Evolutionary conservation across 1,140 invertebrate species (phyloP), one percentile per base, ranked within the genome.

Genomic region (Drosophila burlai): DNA sequence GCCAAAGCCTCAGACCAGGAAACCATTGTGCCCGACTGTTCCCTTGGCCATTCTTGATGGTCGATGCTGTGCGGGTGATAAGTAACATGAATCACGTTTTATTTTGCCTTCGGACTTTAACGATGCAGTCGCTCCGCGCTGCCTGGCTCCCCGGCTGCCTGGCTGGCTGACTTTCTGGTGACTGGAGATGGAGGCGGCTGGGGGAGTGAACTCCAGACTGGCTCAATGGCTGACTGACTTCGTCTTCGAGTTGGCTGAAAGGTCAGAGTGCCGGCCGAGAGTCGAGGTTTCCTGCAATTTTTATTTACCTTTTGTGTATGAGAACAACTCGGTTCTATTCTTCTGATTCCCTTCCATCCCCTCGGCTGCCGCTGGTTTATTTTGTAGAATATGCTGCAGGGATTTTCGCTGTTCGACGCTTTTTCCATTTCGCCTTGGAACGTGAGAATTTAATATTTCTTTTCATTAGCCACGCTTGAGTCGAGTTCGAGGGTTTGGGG

Each of bases 381-480:
- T 43, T 83, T 80, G 69, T 45, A 16, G 61, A 64, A 54, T 50
- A 49, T 43, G 58, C 64, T 43, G 55, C 72, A 61, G 58, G 61
- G 71, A 63, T 50, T 65, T 74, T 60, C 67, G 42, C 49, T 68
- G 46, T 38, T 72, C 31, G 54, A 50, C 45, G 60, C 43, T 64
- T 61, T 63, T 61, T 68, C 62, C 58, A 63, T 66, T 66, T 79
- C 36, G 69, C 57, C 68, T 78, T 72, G 74, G 82, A 89, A 89
- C 85, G 85, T 89, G 85, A 89, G 85, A 89, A 89, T 89, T 89
- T 89, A 89, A 89, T 89, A 89, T 89, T 89, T 89, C 85, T 89
- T 90, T 89, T 89, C 85, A 89, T 89, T 89, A 89, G 85, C 85
- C 75, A 81, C 72, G 84, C 77, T 87, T 55, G 61, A 58, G 26